Conservation (phyloP, 2,113 vertebrate genomes). For the Theristicus caerulescens region DNA sequence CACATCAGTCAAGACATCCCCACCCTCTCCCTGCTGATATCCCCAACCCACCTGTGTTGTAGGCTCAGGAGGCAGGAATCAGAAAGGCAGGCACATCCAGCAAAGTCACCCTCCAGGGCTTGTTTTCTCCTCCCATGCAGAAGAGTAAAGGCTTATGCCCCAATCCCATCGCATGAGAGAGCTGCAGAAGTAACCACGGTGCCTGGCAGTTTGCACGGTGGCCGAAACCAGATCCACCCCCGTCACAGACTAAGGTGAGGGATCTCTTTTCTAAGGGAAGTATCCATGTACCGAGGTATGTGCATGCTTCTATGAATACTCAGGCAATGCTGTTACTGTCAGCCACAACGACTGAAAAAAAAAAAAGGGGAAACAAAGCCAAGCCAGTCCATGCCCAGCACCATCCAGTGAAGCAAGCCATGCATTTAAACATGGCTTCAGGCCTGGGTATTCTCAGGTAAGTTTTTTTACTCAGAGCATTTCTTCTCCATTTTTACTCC, state of each 20-base stretch:
- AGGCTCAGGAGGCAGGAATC: background rate
- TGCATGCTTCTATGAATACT: background rate
- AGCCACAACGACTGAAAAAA: background rate
- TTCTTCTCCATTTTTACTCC: background rate
- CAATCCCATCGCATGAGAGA: background rate
- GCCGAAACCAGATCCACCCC: background rate
- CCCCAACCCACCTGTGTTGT: background rate
- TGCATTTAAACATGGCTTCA: background rate
- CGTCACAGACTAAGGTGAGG: accelerated
- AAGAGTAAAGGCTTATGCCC: background rate
- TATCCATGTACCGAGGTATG: accelerated
- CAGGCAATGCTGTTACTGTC: background rate
- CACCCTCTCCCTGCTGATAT: background rate
- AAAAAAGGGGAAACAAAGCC: accelerated
- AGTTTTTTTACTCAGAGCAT: background rate
- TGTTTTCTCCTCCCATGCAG: background rate
- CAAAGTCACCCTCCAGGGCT: background rate
- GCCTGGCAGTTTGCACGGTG: accelerated
- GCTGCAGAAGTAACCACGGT: background rate
- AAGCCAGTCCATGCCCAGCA: background rate
- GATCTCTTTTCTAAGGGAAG: background rate
- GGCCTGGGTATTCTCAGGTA: background rate
- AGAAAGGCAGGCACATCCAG: background rate
- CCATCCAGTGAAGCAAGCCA: background rate
- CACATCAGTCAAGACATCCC: background rate